phyloP scores from a whole-genome alignment of 2,113 vertebrate species.

The Lucifuga dentata region DNA sequence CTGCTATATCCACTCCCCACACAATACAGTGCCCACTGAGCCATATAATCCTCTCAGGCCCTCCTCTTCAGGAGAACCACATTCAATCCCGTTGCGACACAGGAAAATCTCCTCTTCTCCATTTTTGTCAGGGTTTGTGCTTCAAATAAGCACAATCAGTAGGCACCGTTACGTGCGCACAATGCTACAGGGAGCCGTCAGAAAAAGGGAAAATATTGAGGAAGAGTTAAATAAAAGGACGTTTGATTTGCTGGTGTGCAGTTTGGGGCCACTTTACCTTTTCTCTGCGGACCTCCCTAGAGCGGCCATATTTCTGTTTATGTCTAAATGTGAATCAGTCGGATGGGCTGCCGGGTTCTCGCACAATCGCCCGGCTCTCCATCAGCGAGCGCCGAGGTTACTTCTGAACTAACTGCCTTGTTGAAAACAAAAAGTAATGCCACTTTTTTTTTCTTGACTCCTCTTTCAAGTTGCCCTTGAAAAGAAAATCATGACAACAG shows the following conservation, averaged over 20 bases:
- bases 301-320: conserved; percentile 63
- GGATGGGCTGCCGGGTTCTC: conserved; percentile 59
- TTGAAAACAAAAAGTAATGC: conserved; percentile 55
- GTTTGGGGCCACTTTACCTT: conserved; percentile 59
- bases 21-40: conserved; percentile 76
- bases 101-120: conserved; percentile 60
- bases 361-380: conserved; percentile 67
- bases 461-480: conserved; percentile 73
- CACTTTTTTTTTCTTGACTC: conserved; percentile 56
- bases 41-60: conserved; percentile 78
- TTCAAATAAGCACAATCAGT: conserved; percentile 69
- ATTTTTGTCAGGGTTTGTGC: conserved; percentile 49
- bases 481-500: conserved; percentile 63
- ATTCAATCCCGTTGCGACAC: conserved; percentile 68
- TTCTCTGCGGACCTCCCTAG: conserved; percentile 43
- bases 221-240: conserved; percentile 63
- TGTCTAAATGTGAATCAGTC: conserved; percentile 71
- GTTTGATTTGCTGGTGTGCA: conserved; percentile 66
- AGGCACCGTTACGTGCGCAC: conserved; percentile 44
- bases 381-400: conserved; percentile 41
- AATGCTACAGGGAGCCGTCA: conserved; percentile 37
- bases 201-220: conserved; percentile 15
- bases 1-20: conserved; percentile 74
- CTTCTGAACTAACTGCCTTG: conserved; percentile 53
- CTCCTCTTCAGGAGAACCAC: conserved; percentile 69